These are phyloP conservation scores for Formica aserva DNA, from an alignment of 2,888 invertebrate species.

Conservation along the genomic window DNA sequence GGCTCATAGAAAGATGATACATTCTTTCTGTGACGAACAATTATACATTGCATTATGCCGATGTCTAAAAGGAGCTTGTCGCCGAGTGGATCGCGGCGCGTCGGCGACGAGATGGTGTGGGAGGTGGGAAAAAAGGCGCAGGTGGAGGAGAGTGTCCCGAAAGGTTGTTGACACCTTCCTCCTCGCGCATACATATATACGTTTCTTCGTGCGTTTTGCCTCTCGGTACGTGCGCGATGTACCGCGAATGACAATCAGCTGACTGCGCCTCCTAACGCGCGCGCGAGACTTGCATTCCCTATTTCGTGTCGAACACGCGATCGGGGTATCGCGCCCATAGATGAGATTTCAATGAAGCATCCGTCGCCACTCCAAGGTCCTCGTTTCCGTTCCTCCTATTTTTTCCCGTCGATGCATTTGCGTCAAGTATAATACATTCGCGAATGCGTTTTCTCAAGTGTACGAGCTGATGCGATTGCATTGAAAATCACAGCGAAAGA, in stretches of 20 bases:
- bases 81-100: conserved; percentile 28
- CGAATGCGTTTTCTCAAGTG: not conserved
- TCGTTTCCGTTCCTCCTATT: not conserved
- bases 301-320: conserved; percentile 56
- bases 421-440: not conserved
- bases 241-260: conserved; percentile 69
- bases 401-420: not conserved
- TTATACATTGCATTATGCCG: conserved; percentile 16
- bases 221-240: conserved; percentile 55
- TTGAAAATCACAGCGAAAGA: not conserved
- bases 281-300: conserved; percentile 70
- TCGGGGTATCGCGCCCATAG: conserved; percentile 21
- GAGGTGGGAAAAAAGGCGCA: conserved; percentile 55
- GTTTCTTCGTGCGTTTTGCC: conserved; percentile 52
- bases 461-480: not conserved
- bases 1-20: not conserved
- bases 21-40: conserved; percentile 10
- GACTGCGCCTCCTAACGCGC: conserved; percentile 58
- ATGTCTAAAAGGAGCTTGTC: conserved; percentile 36
- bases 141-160: conserved; percentile 63
- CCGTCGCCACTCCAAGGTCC: conserved; percentile 17
- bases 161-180: conserved; percentile 75
- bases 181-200: conserved; percentile 39
- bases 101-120: conserved; percentile 28
- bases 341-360: conserved; percentile 40